Percentiles rank a stretch among this genome's conserved stretches.
Conservation (phyloP, 2,888 invertebrate genomes). For the Eristalinus sepulchralis region DNA sequence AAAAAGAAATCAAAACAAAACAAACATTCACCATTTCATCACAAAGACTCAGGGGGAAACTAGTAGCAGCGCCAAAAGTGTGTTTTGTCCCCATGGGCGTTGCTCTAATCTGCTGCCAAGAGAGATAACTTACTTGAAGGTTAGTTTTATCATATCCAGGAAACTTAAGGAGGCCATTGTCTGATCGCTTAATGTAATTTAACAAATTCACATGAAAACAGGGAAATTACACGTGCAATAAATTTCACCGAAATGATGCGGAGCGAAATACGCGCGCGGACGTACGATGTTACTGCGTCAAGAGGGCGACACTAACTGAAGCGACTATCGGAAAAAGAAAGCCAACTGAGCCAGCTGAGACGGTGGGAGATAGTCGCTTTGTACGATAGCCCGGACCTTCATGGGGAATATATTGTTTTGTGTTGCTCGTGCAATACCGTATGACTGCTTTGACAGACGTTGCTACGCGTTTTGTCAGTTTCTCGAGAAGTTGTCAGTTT, state of each 20-base stretch:
- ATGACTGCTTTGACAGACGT: background rate
- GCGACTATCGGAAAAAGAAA: slow-evolving; percentile 9
- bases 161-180: slow-evolving; percentile 47
- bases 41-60: background rate
- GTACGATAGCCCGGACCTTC: background rate
- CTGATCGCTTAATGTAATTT: background rate
- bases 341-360: background rate
- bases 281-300: background rate
- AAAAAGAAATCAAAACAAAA: background rate
- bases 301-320: slow-evolving; percentile 27
- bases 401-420: background rate
- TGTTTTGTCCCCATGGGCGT: background rate
- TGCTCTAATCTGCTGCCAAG: background rate
- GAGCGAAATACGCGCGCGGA: background rate
- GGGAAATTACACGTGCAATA: background rate
- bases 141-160: slow-evolving; percentile 44
- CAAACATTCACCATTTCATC: background rate
- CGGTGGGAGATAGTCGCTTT: background rate
- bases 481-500: too few species aligned
- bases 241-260: background rate
- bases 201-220: background rate
- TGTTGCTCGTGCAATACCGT: background rate
- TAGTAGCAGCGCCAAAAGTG: background rate
- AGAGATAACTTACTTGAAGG: slow-evolving; percentile 46
- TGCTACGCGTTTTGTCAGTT: too few species aligned